Evolutionary conservation across 2,888 invertebrate species (phyloP).

Genomic region (Heteromyza rotundicornis): DNA sequence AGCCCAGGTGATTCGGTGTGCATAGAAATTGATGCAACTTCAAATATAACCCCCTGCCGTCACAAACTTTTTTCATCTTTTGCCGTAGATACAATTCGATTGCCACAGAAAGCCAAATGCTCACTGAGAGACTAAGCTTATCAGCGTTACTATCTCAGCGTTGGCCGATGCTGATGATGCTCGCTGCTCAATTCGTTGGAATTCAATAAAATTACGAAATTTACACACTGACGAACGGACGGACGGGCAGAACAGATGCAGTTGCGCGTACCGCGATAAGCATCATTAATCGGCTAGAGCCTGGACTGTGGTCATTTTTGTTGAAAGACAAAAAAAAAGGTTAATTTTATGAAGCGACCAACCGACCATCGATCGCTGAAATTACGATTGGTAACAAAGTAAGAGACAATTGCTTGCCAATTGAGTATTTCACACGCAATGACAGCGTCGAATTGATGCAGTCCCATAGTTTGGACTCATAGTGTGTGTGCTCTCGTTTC

Average conservation of each 20-base stretch:
- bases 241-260: neutral
- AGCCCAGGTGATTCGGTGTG: too few species aligned
- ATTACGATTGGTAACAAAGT: neutral
- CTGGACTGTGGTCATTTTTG: too few species aligned
- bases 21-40: too few species aligned
- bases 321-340: too few species aligned
- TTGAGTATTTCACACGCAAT: neutral
- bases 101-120: too few species aligned
- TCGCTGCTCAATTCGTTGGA: conserved; percentile 33
- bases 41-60: too few species aligned
- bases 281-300: conserved; percentile 11
- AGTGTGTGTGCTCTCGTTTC: neutral
- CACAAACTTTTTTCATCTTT: too few species aligned
- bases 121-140: too few species aligned
- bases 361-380: neutral
- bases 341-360: neutral
- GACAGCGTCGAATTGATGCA: conserved; percentile 23
- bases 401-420: neutral
- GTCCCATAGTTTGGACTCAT: neutral
- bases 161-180: conserved; percentile 30
- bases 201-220: conserved; percentile 36
- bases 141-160: conserved; percentile 33
- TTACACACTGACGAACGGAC: conserved; percentile 19
- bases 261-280: conserved; percentile 6
- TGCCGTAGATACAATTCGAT: too few species aligned